Evolutionary conservation across 35 echinoderm and acorn worm species (phyloP).

Genomic region (Nesometra sesokonis): DNA sequence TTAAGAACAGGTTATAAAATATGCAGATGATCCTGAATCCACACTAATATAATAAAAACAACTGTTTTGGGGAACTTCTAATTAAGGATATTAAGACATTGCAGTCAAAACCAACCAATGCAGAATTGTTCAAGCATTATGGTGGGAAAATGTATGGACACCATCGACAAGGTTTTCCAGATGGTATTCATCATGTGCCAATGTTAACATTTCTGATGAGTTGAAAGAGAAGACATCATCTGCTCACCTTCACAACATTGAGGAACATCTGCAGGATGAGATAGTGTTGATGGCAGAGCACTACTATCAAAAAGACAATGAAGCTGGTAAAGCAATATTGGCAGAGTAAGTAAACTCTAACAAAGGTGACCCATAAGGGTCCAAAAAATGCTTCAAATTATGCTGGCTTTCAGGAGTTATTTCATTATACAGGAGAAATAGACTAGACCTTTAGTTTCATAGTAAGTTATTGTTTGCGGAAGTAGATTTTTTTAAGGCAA

Average conservation of each 20-base stretch:
- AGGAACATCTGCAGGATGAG: no score
- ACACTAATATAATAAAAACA: not conserved
- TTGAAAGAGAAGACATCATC: no score
- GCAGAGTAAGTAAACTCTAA: no score
- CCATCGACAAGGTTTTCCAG: not conserved
- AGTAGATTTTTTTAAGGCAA: not conserved
- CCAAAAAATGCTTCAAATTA: constrained; percentile 13
- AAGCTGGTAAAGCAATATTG: constrained; percentile 52
- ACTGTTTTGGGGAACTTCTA: not conserved
- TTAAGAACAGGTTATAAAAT: no score
- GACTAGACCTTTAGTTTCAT: not conserved
- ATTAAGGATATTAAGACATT: not conserved
- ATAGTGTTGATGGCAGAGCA: no score
- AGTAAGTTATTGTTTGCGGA: not conserved
- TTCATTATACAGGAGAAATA: no score
- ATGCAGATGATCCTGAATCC: not conserved
- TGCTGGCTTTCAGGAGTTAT: no score
- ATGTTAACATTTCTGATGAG: not conserved
- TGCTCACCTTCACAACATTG: no score
- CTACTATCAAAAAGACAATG: not conserved
- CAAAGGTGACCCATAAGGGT: constrained; percentile 27
- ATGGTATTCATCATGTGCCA: not conserved
- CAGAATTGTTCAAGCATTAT: not conserved
- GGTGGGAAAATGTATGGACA: not conserved
- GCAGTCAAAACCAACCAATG: not conserved